These are phyloP conservation scores for Catonia carolina DNA, from an alignment of 2,888 invertebrate species.

Conservation along the genomic window DNA sequence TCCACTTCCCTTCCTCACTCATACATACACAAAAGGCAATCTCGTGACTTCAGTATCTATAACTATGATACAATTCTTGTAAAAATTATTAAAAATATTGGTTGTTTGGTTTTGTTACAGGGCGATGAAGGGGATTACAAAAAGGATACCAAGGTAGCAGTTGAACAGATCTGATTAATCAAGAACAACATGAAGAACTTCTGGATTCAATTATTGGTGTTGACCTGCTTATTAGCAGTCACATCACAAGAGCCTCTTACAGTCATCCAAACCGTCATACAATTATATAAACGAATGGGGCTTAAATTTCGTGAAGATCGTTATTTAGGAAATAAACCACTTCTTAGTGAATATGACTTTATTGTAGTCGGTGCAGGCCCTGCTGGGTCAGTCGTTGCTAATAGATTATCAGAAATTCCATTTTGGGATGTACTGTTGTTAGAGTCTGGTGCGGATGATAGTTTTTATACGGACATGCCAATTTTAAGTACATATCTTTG, in stretches of 20 bases:
- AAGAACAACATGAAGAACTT: constrained; percentile 2
- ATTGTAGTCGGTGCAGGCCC: constrained; percentile 56
- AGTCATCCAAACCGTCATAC: constrained; percentile 10
- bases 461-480: constrained; percentile 52
- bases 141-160: too few species aligned
- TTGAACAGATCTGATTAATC: neutral
- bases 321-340: constrained; percentile 31
- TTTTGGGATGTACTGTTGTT: constrained; percentile 56
- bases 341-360: constrained; percentile 35
- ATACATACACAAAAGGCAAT: too few species aligned
- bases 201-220: neutral
- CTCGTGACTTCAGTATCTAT: too few species aligned
- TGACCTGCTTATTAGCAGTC: neutral
- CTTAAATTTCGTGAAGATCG: constrained; percentile 32
- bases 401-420: constrained; percentile 57
- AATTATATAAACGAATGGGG: constrained; percentile 26
- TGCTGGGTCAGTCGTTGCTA: constrained; percentile 63
- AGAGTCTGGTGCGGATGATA: constrained; percentile 55
- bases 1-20: too few species aligned
- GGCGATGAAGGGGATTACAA: too few species aligned
- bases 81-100: too few species aligned
- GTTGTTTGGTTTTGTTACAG: too few species aligned
- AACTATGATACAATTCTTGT: too few species aligned
- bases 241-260: neutral
- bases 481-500: constrained; percentile 52